These are phyloP conservation scores for Triplophysa rosa DNA, from an alignment of 2,113 vertebrate species.

Conservation along the genomic window DNA sequence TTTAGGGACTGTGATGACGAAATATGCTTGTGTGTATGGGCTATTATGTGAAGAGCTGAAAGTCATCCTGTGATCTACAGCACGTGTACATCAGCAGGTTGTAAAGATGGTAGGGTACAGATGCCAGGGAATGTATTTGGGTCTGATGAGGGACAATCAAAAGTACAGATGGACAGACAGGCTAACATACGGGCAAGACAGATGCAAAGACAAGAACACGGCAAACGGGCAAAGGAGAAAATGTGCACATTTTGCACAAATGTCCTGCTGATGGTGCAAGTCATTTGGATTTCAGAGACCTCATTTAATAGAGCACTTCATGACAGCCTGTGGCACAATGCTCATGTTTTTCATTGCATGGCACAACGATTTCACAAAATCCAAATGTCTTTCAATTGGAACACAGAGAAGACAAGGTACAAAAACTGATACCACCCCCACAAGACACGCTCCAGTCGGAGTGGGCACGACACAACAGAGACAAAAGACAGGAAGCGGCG, in stretches of 20 bases:
- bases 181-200: slow-evolving; percentile 54
- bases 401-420: slow-evolving; percentile 45
- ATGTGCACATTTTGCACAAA: slow-evolving; percentile 61
- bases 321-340: background rate
- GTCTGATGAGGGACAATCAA: slow-evolving; percentile 55
- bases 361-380: slow-evolving; percentile 2
- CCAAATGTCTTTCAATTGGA: slow-evolving; percentile 54
- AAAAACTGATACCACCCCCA: slow-evolving; percentile 32
- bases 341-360: background rate
- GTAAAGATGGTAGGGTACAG: slow-evolving; percentile 54
- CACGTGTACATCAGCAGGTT: slow-evolving; percentile 63
- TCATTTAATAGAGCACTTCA: background rate
- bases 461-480: slow-evolving; percentile 49
- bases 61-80: slow-evolving; percentile 72
- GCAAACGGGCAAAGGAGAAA: slow-evolving; percentile 52
- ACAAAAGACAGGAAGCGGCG: slow-evolving; percentile 44
- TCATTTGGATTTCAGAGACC: slow-evolving; percentile 53
- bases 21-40: background rate
- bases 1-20: too few relatives aligned
- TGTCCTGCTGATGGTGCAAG: slow-evolving; percentile 69
- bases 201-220: slow-evolving; percentile 47
- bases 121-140: slow-evolving; percentile 50
- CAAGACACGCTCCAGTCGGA: slow-evolving; percentile 43
- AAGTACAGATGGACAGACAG: slow-evolving; percentile 56
- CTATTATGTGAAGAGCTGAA: slow-evolving; percentile 74